Percentiles rank a stretch among this genome's conserved stretches.
Conservation (phyloP, 2,888 invertebrate species). For the Tenodera sinensis region DNA sequence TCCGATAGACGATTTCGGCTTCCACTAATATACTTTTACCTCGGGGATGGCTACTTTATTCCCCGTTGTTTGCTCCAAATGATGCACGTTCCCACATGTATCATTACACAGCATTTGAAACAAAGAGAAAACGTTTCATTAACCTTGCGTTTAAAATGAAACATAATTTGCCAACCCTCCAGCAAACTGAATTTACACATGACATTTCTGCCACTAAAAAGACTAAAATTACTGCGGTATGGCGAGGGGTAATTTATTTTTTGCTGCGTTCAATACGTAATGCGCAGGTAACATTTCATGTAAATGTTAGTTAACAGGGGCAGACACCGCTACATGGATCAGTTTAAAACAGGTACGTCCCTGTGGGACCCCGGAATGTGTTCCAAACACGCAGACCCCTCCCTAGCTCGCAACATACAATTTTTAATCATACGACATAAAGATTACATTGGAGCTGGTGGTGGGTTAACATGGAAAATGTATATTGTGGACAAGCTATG, state of each 20-base stretch:
- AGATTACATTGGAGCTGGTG: constrained; percentile 2
- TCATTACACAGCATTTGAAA: neutral
- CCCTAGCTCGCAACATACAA: neutral
- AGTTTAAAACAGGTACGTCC: neutral
- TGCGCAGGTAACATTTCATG: neutral
- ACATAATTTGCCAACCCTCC: neutral
- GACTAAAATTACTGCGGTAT: neutral
- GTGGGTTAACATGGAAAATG: constrained; percentile 11
- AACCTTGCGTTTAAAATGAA: neutral
- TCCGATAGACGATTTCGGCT: too few relatives aligned
- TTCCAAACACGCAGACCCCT: neutral
- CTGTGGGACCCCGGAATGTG: neutral
- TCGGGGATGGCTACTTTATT: too few relatives aligned
- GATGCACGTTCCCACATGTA: neutral
- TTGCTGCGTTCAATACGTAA: neutral
- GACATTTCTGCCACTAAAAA: neutral
- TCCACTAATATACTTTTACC: too few relatives aligned
- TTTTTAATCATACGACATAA: constrained; percentile 12
- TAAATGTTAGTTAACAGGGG: neutral
- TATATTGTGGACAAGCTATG: constrained; percentile 10
- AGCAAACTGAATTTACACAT: neutral
- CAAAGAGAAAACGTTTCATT: neutral
- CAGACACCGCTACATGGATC: neutral
- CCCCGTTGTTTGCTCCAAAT: too few relatives aligned
- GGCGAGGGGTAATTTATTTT: neutral